Evolutionary conservation across 2,113 vertebrate genomes (phyloP).

Genomic region (Rana temporaria): DNA sequence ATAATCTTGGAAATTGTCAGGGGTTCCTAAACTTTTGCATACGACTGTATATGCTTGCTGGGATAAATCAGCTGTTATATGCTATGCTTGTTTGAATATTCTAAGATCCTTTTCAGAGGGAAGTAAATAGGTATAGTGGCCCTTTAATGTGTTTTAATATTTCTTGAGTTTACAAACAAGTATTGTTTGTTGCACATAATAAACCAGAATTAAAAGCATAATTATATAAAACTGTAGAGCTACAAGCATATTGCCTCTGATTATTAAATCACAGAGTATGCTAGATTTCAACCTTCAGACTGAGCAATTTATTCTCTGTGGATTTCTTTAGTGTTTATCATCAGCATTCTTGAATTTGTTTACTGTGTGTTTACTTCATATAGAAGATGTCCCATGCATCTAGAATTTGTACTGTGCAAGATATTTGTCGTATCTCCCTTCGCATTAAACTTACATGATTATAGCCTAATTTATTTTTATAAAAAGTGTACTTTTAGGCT

Average conservation of each 20-base stretch:
- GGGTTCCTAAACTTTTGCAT: too few species aligned
- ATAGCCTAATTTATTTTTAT: not conserved
- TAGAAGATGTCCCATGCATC: slow-evolving; percentile 16
- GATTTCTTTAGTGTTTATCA: slow-evolving; percentile 23
- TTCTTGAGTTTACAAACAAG: not conserved
- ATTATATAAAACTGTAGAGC: slow-evolving; percentile 1
- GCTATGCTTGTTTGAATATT: too few species aligned
- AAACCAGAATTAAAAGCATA: slow-evolving; percentile 2
- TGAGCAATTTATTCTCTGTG: slow-evolving; percentile 30
- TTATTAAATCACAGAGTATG: slow-evolving; percentile 31
- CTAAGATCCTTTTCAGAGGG: too few species aligned
- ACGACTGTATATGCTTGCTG: too few species aligned
- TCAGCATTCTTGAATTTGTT: slow-evolving; percentile 29
- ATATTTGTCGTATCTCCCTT: not conserved
- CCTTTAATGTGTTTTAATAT: not conserved
- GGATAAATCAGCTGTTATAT: too few species aligned
- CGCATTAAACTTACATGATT: not conserved
- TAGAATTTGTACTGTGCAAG: slow-evolving; percentile 12
- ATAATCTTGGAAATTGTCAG: too few species aligned
- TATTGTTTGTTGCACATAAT: slow-evolving; percentile 9
- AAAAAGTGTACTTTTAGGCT: not conserved
- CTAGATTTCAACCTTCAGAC: slow-evolving; percentile 21
- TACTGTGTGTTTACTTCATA: slow-evolving; percentile 17
- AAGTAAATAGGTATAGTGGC: not conserved
- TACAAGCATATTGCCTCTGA: slow-evolving; percentile 20